These are phyloP conservation scores for Pentamera pediparva DNA, from an alignment of 53 echinoderm and acorn worm species.

Conservation along the genomic window DNA sequence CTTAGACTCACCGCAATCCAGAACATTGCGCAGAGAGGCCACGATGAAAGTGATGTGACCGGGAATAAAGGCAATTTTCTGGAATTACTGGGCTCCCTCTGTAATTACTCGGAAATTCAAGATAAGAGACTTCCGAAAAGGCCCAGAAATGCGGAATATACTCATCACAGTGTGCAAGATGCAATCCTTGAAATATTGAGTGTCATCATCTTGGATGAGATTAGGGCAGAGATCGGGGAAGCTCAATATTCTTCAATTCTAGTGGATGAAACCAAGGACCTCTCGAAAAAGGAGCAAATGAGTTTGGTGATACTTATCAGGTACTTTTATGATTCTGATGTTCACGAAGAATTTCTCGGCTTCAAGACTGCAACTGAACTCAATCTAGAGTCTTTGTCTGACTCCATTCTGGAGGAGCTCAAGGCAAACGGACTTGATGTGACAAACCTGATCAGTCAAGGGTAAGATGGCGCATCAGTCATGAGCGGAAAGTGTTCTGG, in stretches of 20 bases:
- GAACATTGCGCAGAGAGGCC: slow-evolving; percentile 2
- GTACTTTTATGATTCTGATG: slow-evolving; percentile 31
- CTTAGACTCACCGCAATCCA: slow-evolving; percentile 15
- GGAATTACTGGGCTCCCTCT: slow-evolving; percentile 1
- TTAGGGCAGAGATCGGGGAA: slow-evolving; percentile 17
- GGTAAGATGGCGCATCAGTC: slow-evolving; percentile 50
- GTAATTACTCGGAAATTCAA: slow-evolving; percentile 13
- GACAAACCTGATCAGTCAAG: slow-evolving; percentile 27
- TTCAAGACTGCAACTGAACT: slow-evolving; percentile 26
- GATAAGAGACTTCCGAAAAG: slow-evolving; percentile 23
- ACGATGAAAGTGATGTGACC: neutral
- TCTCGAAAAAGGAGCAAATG: slow-evolving; percentile 24
- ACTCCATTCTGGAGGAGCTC: slow-evolving; percentile 6
- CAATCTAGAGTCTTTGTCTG: neutral
- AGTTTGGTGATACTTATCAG: slow-evolving; percentile 6
- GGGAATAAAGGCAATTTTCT: neutral
- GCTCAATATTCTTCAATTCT: slow-evolving; percentile 7
- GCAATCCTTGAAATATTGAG: slow-evolving; percentile 27
- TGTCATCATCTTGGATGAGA: slow-evolving; percentile 19
- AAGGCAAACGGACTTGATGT: slow-evolving; percentile 17
- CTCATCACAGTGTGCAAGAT: slow-evolving; percentile 36
- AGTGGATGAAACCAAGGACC: slow-evolving; percentile 25
- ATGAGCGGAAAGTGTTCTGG: slow-evolving; percentile 39
- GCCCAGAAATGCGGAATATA: slow-evolving; percentile 42
- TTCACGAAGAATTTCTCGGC: slow-evolving; percentile 27